phyloP scores from a whole-genome alignment of 2,113 vertebrate species.

The Oryzias javanicus region DNA sequence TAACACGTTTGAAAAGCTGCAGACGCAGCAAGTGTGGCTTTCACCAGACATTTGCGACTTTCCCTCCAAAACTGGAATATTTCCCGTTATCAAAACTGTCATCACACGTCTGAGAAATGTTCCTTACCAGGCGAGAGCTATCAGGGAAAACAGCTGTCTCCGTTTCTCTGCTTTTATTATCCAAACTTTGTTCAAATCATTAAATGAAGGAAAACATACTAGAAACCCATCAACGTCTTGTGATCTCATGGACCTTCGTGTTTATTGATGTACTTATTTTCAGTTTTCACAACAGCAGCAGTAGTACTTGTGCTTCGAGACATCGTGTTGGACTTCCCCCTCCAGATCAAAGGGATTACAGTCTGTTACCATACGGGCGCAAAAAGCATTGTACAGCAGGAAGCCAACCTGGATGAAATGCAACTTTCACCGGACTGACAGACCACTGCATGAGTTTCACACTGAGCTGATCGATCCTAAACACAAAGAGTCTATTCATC shows the following conservation, averaged over 20 bases:
- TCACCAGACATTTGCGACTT: slow-evolving; percentile 8
- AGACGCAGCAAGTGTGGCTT: neutral
- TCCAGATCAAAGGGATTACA: slow-evolving; percentile 49
- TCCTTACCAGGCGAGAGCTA: slow-evolving; percentile 6
- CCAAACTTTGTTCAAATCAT: neutral
- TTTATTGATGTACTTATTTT: slow-evolving; percentile 31
- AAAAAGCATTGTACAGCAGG: slow-evolving; percentile 67
- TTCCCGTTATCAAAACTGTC: slow-evolving; percentile 10
- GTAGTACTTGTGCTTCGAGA: slow-evolving; percentile 30
- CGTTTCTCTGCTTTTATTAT: neutral
- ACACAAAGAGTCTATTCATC: slow-evolving; percentile 35
- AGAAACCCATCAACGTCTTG: slow-evolving; percentile 20
- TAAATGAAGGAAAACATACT: slow-evolving; percentile 7
- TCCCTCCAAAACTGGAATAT: neutral
- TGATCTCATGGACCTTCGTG: slow-evolving; percentile 48
- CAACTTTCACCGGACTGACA: slow-evolving; percentile 34
- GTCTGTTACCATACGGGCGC: slow-evolving; percentile 46
- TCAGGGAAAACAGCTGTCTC: slow-evolving; percentile 14
- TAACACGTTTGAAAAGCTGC: slow-evolving; percentile 1
- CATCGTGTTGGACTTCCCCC: slow-evolving; percentile 25
- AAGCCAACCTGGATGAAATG: slow-evolving; percentile 48
- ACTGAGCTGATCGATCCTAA: slow-evolving; percentile 36
- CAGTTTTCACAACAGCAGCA: slow-evolving; percentile 63
- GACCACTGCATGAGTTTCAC: slow-evolving; percentile 38
- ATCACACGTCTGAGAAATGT: slow-evolving; percentile 15